Evolutionary conservation across 2,888 invertebrate genomes (phyloP).

Genomic region (Nomada fabriciana): DNA sequence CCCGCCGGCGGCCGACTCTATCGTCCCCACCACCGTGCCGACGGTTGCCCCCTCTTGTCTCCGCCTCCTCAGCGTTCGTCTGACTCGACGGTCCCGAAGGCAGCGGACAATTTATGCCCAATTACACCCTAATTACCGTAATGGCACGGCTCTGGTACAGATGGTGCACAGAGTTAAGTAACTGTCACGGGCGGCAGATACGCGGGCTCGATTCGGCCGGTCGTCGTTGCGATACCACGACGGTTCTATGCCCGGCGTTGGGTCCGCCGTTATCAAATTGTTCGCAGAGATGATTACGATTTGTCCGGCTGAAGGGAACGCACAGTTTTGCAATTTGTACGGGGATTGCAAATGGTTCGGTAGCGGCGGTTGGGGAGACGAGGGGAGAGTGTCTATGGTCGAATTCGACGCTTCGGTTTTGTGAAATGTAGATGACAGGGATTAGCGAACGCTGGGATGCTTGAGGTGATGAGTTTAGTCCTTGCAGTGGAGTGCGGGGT

Average conservation of each 20-base stretch:
- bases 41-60: slow-evolving; percentile 56
- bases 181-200: slow-evolving; percentile 68
- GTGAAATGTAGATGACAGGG: too few species aligned
- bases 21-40: slow-evolving; percentile 12
- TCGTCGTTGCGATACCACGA: slow-evolving; percentile 14
- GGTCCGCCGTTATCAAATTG: background rate
- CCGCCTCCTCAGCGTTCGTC: slow-evolving; percentile 57
- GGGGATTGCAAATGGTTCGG: too few species aligned
- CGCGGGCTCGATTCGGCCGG: slow-evolving; percentile 34
- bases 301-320: background rate
- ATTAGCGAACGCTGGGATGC: too few species aligned
- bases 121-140: slow-evolving; percentile 77
- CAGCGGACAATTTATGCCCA: slow-evolving; percentile 74
- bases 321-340: too few species aligned
- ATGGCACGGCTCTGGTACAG: slow-evolving; percentile 71
- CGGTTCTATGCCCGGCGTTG: background rate
- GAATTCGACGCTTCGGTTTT: too few species aligned
- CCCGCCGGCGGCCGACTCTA: slow-evolving; percentile 11
- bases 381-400: too few species aligned
- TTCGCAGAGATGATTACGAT: background rate
- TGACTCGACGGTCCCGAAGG: slow-evolving; percentile 49
- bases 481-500: too few species aligned
- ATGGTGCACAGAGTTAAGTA: slow-evolving; percentile 74
- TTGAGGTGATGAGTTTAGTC: too few species aligned
- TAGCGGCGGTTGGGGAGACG: too few species aligned